These are phyloP conservation scores for Agrilus planipennis DNA, from an alignment of 1,140 invertebrate genomes.

Conservation along the genomic window DNA sequence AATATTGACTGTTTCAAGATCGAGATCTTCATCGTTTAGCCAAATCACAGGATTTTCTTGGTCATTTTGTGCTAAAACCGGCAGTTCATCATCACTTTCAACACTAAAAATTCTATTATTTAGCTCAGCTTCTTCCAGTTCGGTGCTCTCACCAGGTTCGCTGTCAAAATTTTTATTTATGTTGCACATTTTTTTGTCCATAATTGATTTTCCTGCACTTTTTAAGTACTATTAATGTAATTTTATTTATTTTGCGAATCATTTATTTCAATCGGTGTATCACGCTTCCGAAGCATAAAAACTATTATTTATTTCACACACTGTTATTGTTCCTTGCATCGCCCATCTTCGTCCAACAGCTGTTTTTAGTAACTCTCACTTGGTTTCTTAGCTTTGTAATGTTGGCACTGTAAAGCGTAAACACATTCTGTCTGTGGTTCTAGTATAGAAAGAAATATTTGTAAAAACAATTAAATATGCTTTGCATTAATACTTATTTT, in stretches of 20 bases:
- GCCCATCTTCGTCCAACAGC: conserved; percentile 7
- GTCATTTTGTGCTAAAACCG: conserved; percentile 12
- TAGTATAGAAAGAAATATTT: no score
- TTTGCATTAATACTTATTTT: no score
- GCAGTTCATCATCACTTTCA: conserved; percentile 27
- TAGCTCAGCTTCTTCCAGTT: conserved; percentile 23
- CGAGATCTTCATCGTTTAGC: conserved; percentile 40
- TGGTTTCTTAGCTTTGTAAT: background rate
- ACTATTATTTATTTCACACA: conserved; percentile 3
- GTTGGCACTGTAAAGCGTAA: no score
- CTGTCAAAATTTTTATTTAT: conserved; percentile 22
- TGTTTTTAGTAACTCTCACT: conserved; percentile 8
- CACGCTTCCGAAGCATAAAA: background rate
- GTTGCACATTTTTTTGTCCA: conserved; percentile 30
- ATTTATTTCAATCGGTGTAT: background rate
- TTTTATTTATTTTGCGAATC: background rate
- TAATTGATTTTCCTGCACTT: conserved; percentile 15
- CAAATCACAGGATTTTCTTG: conserved; percentile 12
- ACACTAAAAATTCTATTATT: conserved; percentile 30
- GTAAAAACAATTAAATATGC: no score
- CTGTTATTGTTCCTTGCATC: no score
- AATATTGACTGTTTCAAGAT: conserved; percentile 55
- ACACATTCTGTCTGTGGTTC: no score
- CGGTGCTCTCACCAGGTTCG: conserved; percentile 15
- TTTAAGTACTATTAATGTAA: background rate